A percentile compares a stretch with the other conserved stretches of the same genome.
These are phyloP conservation scores for Petrocephalus schoutedeni DNA, from an alignment of 2,797 vertebrate species.

Conservation along the genomic window DNA sequence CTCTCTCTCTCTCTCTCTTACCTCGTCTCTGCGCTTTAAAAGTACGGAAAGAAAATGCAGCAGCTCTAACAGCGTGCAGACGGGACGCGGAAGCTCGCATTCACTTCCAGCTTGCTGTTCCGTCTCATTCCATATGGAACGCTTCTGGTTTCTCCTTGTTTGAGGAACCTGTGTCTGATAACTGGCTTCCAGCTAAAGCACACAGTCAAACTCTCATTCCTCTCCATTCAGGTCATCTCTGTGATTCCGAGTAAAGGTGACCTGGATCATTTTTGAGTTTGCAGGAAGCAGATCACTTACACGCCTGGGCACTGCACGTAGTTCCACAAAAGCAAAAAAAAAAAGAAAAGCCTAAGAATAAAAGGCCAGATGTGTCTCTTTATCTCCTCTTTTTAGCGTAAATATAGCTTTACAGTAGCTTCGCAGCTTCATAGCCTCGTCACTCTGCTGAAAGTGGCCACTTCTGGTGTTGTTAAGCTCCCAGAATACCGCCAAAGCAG, in stretches of 20 bases:
- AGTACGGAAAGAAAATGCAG: slow-evolving; percentile 18
- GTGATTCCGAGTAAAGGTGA: not conserved
- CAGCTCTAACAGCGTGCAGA: not conserved
- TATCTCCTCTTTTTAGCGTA: not conserved
- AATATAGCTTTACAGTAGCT: not conserved
- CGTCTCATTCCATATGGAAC: not conserved
- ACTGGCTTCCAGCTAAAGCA: not conserved
- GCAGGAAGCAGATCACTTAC: not conserved
- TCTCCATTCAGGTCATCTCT: slow-evolving; percentile 2
- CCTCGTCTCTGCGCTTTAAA: slow-evolving; percentile 32
- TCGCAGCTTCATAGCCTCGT: not conserved
- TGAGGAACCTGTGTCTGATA: not conserved
- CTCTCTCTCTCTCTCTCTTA: slow-evolving; percentile 51
- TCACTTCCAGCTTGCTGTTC: not conserved
- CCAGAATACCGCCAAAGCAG: not conserved
- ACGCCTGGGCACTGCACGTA: not conserved
- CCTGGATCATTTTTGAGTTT: not conserved
- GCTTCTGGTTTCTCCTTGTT: not conserved
- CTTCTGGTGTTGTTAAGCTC: not conserved
- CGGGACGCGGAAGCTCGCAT: not conserved
- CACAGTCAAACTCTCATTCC: not conserved
- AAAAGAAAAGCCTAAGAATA: not conserved
- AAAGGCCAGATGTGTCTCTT: not conserved
- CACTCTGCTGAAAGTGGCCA: not conserved
- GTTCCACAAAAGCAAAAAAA: not conserved